Base-by-base conservation (phyloP, 92 coral and sea anemone species). In the Metridium senile region DNA sequence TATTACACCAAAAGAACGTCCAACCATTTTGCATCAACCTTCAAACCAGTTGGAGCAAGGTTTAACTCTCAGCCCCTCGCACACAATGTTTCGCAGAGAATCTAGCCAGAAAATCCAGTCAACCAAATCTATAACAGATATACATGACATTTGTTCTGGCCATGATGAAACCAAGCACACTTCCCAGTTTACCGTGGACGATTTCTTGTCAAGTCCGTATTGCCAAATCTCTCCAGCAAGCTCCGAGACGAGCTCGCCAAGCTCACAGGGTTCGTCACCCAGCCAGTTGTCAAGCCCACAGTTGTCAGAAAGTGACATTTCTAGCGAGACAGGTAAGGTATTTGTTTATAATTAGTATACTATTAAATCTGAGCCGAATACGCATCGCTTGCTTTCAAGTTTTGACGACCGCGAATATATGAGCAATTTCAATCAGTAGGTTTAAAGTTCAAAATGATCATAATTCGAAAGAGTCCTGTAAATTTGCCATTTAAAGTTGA, bases 301-400 rank as follows among this genome's bases (percentile, higher is more conserved):
- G 19, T 16, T 39, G 57, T 35, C 56, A 33, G 79, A 45, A 25
- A 74, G 69, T 21, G 79, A 74, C 59, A 33, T 70, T 1, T 74
- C 79, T 1, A 35, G 31, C 29, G 79, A 74, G 0, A 34, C 79
- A 74, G 79, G 79, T 74, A 74, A 6, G 46, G 18, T 18, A 70
- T 45, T 46, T 8, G 71, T 20, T 65, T n/a, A n/a, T n/a, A n/a
- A n/a, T n/a, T n/a, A n/a, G n/a, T n/a, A n/a, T n/a, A n/a, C n/a
- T n/a, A n/a, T n/a, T n/a, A n/a, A n/a, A n/a, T n/a, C n/a, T n/a
- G n/a, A n/a, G n/a, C n/a, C n/a, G n/a, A n/a, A n/a, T n/a, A n/a
- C n/a, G n/a, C n/a, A n/a, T n/a, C n/a, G n/a, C n/a, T n/a, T n/a
- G n/a, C n/a, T n/a, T n/a, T n/a, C n/a, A n/a, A n/a, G n/a, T n/a